Conservation (phyloP, 2,888 invertebrate species). For the Synergus japonicus region DNA sequence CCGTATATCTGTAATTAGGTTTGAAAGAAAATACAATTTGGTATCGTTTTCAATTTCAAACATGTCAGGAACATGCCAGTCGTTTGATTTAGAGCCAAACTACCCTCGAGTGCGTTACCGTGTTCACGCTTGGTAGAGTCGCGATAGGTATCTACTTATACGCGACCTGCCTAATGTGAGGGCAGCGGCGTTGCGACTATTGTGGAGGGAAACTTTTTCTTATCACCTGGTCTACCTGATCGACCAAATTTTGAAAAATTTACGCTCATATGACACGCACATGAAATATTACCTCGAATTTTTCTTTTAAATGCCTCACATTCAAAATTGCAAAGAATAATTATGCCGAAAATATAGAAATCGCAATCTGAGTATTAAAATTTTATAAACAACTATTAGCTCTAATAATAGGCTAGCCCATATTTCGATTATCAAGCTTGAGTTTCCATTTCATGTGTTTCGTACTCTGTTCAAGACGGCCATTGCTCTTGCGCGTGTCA, state of each 20-base stretch:
- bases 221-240: conserved; percentile 65
- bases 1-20: background rate
- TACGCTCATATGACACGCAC: background rate
- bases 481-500: conserved; percentile 11
- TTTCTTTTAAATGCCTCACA: background rate
- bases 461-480: background rate
- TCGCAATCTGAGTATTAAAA: too few relatives aligned
- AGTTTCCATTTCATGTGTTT: background rate
- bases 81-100: conserved; percentile 43
- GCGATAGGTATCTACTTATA: conserved; percentile 66
- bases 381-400: too few relatives aligned
- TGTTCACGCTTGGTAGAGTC: conserved; percentile 67
- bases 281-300: background rate
- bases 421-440: too few relatives aligned
- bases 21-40: conserved; percentile 15
- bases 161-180: conserved; percentile 62
- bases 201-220: conserved; percentile 61
- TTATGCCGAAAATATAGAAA: too few relatives aligned
- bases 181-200: conserved; percentile 52
- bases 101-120: conserved; percentile 60
- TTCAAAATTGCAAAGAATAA: too few relatives aligned
- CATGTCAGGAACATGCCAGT: conserved; percentile 20
- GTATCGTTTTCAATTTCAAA: conserved; percentile 35
- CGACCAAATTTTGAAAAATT: conserved; percentile 45
- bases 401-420: too few relatives aligned